Base-by-base conservation (phyloP, 92 coral and sea anemone genomes). In the Epizoanthus ramosus region DNA sequence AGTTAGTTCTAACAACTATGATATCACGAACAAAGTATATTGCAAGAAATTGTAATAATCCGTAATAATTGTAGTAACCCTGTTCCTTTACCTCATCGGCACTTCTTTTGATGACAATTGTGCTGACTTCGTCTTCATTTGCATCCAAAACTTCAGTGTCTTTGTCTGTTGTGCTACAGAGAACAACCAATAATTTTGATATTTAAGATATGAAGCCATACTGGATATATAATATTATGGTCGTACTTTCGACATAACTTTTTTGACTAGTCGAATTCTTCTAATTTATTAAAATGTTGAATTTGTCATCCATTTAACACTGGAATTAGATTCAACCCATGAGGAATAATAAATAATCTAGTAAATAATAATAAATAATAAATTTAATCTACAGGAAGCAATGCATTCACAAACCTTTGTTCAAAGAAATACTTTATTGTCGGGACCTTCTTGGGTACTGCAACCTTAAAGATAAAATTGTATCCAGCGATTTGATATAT, bases 351-450 rank as follows among this genome's bases (percentile, higher is more conserved):
- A n/a, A n/a, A n/a, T n/a, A n/a, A n/a, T n/a, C n/a, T n/a, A n/a
- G n/a, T n/a, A n/a, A n/a, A n/a, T n/a, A n/a, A n/a, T n/a, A n/a
- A n/a, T n/a, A n/a, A n/a, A n/a, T n/a, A n/a, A n/a, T n/a, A n/a
- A n/a, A n/a, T n/a, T n/a, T n/a, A 45, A 45, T 3, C 52, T 0
- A 45, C 8, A 5, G 10, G 52, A 35, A 33, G 18, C 33, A 25
- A 5, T 4, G 25, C 3, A 12, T 21, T 21, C 3, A 65, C 75
- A n/a, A 63, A 84, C 91, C 80, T 82, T 79, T 79, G 76, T 43
- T 88, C 91, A 73, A 88, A 88, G 80, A 88, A 88, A 63, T 88
- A 84, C 71, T 84, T 88, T 73, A 88, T 88, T 9, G 88, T 79
- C 2, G 91, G 85, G 64, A 79, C 73, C 63, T 79, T 87, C 79